A percentile compares a stretch with the other conserved stretches of the same genome.
Conservation (phyloP, 2,113 vertebrate genomes). For the Albula glossodonta region DNA sequence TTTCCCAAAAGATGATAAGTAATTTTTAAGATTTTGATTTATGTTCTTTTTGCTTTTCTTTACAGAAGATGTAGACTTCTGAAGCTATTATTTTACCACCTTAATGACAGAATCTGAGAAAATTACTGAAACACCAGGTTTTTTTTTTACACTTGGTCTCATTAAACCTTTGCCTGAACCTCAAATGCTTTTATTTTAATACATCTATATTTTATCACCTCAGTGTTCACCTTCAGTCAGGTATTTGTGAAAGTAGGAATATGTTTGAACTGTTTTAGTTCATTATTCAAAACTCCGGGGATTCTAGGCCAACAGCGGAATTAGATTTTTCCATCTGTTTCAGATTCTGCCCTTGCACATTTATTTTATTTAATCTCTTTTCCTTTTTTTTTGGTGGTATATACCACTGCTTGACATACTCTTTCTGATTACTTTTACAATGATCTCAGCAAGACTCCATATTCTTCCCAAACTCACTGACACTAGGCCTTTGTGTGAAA, state of each 20-base stretch:
- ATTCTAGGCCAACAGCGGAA: no score
- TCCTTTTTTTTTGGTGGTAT: slow-evolving; percentile 7
- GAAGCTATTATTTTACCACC: no score
- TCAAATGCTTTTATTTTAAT: not conserved
- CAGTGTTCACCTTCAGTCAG: not conserved
- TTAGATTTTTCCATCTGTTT: no score
- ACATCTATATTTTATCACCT: not conserved
- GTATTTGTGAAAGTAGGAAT: no score
- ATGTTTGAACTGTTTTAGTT: no score
- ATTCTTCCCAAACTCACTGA: no score
- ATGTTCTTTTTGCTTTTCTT: not conserved
- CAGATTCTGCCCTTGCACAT: no score
- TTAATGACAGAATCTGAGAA: not conserved
- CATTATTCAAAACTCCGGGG: no score
- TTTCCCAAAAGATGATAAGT: not conserved
- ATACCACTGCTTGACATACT: slow-evolving; percentile 27
- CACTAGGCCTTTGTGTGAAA: no score
- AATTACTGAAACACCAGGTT: not conserved
- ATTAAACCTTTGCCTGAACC: not conserved
- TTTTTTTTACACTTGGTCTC: no score
- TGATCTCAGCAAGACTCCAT: no score
- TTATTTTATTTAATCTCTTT: no score
- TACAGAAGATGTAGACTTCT: not conserved
- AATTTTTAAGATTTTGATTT: not conserved
- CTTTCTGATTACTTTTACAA: slow-evolving; percentile 19